Evolutionary conservation across 1,140 invertebrate species (phyloP), one percentile per base, ranked within the genome.

Genomic region (Phenacoccus solenopsis): DNA sequence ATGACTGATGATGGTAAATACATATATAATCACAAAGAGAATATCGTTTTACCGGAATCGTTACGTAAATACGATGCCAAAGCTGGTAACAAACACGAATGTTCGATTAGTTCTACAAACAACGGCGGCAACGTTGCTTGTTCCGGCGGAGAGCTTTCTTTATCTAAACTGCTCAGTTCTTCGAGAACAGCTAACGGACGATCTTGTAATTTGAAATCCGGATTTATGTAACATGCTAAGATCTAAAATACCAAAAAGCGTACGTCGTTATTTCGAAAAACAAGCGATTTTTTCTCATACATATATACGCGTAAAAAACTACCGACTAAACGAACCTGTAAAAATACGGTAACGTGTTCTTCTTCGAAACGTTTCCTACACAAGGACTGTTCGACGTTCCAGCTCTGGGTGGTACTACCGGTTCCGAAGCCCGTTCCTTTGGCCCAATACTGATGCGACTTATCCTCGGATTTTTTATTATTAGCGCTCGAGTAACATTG

Each of bases 381-480:
- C n/a, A 97, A 78, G 25, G 93, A 93, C 75, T 95, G 90, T 75
- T 96, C 93, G 10, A 96, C 91, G 79, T 98, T 94, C 94, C 94
- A 98, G 28, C 90, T 91, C 75, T 96, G 94, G 70, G 92, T 89
- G 1, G 93, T 97, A 0, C 92, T 95, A 0, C 95, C 95, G 0
- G 94, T 96, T 13, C 94, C 95, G 79, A 96, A 98, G 2, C 95
- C 95, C 0, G 94, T 94, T 74, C 79, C 90, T 77, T 96, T 96
- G 0, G 94, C 94, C 94, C 94, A 98, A 79, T 96, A 96, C 72
- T 91, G 81, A 76, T 95, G 91, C 1, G 87, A 86, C 73, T 93
- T 91, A 70, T 91, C 88, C 75, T 90, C 87, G 13, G 69, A 69
- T 69, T 25, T 49, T 13, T 64, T 71, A 7, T 68, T 32, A 28